Percentiles rank a stretch among this genome's conserved stretches.
These are phyloP conservation scores for Pseudopipra pipra DNA, from an alignment of 2,113 vertebrate genomes.

Conservation along the genomic window DNA sequence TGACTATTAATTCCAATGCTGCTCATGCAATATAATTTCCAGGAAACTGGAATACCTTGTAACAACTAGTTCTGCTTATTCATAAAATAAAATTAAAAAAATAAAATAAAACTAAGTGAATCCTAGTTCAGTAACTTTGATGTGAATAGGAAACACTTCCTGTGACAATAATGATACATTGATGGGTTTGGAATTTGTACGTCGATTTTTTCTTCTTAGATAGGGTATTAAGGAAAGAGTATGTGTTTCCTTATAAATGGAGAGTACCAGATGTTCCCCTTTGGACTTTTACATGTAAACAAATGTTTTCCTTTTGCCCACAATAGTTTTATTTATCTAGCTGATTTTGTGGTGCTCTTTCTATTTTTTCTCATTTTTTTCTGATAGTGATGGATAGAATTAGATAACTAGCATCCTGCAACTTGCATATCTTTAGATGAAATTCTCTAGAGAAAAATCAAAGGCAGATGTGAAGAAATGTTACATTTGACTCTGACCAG, in stretches of 20 bases:
- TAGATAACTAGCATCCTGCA: constrained; percentile 39
- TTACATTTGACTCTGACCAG: constrained; percentile 65
- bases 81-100: background rate
- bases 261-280: background rate
- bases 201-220: background rate
- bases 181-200: background rate
- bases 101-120: background rate
- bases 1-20: background rate
- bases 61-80: background rate
- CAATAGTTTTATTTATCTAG: background rate
- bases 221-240: rapidly evolving
- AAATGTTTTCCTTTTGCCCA: background rate
- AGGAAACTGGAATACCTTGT: background rate
- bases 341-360: background rate
- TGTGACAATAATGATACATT: background rate
- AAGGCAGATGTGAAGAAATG: constrained; percentile 61
- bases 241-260: background rate
- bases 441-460: constrained; percentile 63
- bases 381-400: constrained; percentile 16
- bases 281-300: background rate
- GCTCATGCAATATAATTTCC: background rate
- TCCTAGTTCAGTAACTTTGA: background rate
- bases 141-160: background rate
- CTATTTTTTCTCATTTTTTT: background rate
- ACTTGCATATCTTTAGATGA: constrained; percentile 26